Base-by-base conservation (phyloP, 2,113 vertebrate species). In the Myrmecophaga tridactyla region DNA sequence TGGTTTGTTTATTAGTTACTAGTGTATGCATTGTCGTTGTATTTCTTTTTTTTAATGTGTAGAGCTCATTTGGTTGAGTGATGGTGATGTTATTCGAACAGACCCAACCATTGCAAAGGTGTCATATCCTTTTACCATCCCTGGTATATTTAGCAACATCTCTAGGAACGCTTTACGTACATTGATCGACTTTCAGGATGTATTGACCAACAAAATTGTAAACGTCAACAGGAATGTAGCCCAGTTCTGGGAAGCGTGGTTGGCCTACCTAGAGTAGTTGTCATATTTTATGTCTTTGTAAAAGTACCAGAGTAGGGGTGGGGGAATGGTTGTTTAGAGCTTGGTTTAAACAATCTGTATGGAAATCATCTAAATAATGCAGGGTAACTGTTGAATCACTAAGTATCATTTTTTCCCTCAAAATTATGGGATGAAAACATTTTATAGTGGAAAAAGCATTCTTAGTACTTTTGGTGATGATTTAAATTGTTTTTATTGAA, bases 141-240 rank as follows among this genome's bases (percentile, higher is more conserved):
- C 31, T 63, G 9, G 10, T 43, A 13, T 18, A 23, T 97, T 96
- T 91, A 58, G 75, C 78, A 29, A 62, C 46, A 86, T 93, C 62
- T 85, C 23, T 0, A 10, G 84, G 86, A 94, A 92, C 39, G 20
- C 20, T 87, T 89, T 69, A 27, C 14, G 43, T 62, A 89, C 86
- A 95, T 85, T 80, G 83, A 8, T 92, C 96, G 96, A 83, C 92
- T 84, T 94, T 90, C 15, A 14, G 46, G 86, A n/a, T 94, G 3
- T 56, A 65, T 25, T 78, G 80, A 48, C 27, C 1, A 51, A 67
- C 51, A 92, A 43, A 18, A 3, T 6, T 21, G 13, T 88, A 63
- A 95, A 94, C 63, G 23, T 94, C 94, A 88, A 80, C 36, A 39
- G 39, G 43, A 94, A 76, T 62, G 51, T 23, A 84, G 18, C 25